Conservation (phyloP, 2,888 invertebrate species). For the Lamellibrachia satsuma region DNA sequence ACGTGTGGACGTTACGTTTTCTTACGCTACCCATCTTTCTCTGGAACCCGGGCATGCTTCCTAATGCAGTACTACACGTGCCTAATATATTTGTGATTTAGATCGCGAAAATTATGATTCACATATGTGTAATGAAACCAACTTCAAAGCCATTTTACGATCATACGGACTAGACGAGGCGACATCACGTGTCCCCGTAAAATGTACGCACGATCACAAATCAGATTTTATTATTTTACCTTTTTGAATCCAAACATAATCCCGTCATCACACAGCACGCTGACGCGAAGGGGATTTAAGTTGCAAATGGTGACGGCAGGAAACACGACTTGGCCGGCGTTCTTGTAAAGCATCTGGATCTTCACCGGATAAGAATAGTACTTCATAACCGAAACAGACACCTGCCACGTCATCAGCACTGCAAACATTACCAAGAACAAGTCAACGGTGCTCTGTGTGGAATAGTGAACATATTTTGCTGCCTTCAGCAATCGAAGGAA, state of each 20-base stretch:
- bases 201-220: background rate
- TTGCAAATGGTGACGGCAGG: slow-evolving; percentile 22
- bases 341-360: slow-evolving; percentile 7
- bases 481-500: too few relatives aligned
- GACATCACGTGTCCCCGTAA: background rate
- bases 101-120: background rate
- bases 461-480: background rate
- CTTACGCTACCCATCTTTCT: background rate
- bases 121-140: background rate
- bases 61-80: background rate
- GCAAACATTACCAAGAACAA: background rate
- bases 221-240: background rate
- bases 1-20: too few relatives aligned
- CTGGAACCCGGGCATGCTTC: background rate
- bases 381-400: slow-evolving; percentile 19
- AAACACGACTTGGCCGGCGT: slow-evolving; percentile 20
- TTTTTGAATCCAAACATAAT: background rate
- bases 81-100: background rate
- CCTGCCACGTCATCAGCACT: slow-evolving; percentile 24
- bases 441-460: background rate
- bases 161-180: too few relatives aligned
- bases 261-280: background rate
- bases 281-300: slow-evolving; percentile 18
- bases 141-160: too few relatives aligned
- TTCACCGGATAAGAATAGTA: slow-evolving; percentile 18